These are phyloP conservation scores for Callithrix jacchus DNA, from an alignment of 2,113 vertebrate species.

Conservation along the genomic window DNA sequence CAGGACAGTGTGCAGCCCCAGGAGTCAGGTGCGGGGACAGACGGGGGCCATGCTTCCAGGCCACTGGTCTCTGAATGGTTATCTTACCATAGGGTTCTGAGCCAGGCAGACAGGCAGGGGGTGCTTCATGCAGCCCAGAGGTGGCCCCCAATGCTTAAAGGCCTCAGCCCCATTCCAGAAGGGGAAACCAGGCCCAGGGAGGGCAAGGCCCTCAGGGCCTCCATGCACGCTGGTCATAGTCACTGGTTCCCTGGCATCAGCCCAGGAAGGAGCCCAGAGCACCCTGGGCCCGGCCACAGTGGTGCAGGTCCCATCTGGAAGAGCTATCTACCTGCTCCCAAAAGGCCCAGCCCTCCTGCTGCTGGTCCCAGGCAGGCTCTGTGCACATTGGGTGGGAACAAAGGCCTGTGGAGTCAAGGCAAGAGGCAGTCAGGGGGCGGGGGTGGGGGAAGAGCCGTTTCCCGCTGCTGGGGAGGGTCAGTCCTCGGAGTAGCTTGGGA, in stretches of 20 bases:
- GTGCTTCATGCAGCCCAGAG: neutral
- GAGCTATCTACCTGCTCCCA: neutral
- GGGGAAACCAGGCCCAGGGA: neutral
- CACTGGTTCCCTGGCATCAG: neutral
- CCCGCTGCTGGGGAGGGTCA: fast-evolving
- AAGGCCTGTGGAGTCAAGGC: too few species aligned
- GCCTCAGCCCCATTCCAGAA: fast-evolving
- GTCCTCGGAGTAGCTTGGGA: neutral
- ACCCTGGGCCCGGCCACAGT: fast-evolving
- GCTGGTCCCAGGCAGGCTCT: neutral
- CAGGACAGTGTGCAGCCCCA: fast-evolving
- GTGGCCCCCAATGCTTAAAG: too few species aligned
- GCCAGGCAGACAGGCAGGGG: fast-evolving
- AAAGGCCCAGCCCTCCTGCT: fast-evolving
- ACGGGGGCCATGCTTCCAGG: fast-evolving
- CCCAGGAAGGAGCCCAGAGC: neutral
- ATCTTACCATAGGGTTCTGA: fast-evolving
- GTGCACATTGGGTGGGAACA: neutral
- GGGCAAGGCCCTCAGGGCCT: neutral
- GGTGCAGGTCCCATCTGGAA: fast-evolving
- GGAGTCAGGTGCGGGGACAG: fast-evolving
- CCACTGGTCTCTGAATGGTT: fast-evolving
- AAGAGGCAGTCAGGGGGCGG: fast-evolving
- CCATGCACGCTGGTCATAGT: fast-evolving
- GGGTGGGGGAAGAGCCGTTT: fast-evolving